Base-by-base conservation (phyloP, 30 jellyfish, hydroid and myxozoan genomes). In the Pseudorhiza aurosa region DNA sequence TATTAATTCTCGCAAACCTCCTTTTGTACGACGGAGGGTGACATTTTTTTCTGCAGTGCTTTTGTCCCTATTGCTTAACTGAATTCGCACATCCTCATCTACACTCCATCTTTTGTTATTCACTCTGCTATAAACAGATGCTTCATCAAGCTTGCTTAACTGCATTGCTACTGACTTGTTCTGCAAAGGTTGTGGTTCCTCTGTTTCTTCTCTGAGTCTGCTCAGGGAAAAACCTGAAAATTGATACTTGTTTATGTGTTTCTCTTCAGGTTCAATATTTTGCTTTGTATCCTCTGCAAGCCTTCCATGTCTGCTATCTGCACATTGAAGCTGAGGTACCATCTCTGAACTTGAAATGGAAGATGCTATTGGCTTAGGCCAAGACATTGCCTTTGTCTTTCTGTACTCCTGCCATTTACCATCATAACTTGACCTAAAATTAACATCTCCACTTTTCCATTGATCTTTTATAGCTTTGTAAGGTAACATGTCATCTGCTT, bases 1-100 rank as follows among this genome's bases (percentile, higher is more conserved):
- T 11, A 92, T 92, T 18, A 92, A 64, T 45, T 92, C 87, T 58
- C 77, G 82, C 30, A 92, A 75, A 14, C 96, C 81, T 40, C 94
- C 87, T 42, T 57, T 68, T 25, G 94, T 59, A 14, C 87, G 57
- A 14, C 91, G 83, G 37, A 10, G 55, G 15, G 65, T 45, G 29
- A 46, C 40, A 65, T 37, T 51, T 33, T 49, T 37, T 21, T 19
- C 72, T 27, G 64, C 18, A 53, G 14, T 53, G 22, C 21, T 36
- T 28, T 55, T 49, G 17, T 49, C 44, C 22, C 17, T 32, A 33
- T 47, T 32, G 56, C 14, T 49, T 11, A 45, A 22, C 24, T 40
- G 65, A 0, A 26, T 43, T 25, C 32, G 11, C 32, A 27, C 21
- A 27, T 43, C 82, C 47, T 68, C 67, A 53, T 53, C 67, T 4